These are phyloP conservation scores for Phaonia tiefii DNA, from an alignment of 2,888 invertebrate species.

Conservation along the genomic window DNA sequence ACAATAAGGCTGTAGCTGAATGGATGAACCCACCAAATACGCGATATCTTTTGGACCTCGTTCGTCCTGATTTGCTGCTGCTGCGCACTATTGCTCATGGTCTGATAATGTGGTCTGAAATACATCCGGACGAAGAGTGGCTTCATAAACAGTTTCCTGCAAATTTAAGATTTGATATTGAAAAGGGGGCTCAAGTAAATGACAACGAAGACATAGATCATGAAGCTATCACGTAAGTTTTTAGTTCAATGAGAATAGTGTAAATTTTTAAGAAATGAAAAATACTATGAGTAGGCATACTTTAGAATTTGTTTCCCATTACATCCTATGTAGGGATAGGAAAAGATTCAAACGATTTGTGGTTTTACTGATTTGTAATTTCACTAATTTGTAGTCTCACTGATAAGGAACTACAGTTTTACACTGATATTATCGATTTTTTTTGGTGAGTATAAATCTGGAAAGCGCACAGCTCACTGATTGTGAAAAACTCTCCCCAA, in stretches of 20 bases:
- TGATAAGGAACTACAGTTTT: too few species aligned
- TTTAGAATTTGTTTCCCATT: too few species aligned
- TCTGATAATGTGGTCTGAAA: constrained; percentile 93
- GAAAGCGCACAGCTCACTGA: too few species aligned
- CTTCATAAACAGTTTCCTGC: constrained; percentile 90
- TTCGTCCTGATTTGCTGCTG: constrained; percentile 94
- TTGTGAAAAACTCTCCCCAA: too few species aligned
- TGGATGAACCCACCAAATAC: constrained; percentile 96
- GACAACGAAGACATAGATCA: constrained; percentile 85
- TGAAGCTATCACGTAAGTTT: constrained; percentile 93
- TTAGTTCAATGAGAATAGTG: constrained; percentile 23
- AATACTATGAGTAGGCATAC: too few species aligned
- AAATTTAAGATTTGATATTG: constrained; percentile 87
- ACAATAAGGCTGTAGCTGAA: constrained; percentile 91
- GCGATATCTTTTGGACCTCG: constrained; percentile 93
- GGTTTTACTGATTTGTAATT: too few species aligned
- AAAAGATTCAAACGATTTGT: too few species aligned
- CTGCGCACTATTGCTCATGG: constrained; percentile 90
- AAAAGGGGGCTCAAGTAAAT: constrained; percentile 88
- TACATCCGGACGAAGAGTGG: constrained; percentile 91
- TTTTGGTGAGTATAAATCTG: too few species aligned
- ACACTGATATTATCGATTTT: too few species aligned
- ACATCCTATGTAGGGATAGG: too few species aligned
- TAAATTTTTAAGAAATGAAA: too few species aligned
- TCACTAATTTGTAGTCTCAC: too few species aligned